A percentile compares a stretch with the other conserved stretches of the same genome.
Conservation (phyloP, 2,888 invertebrate species). For the Diploptera punctata region DNA sequence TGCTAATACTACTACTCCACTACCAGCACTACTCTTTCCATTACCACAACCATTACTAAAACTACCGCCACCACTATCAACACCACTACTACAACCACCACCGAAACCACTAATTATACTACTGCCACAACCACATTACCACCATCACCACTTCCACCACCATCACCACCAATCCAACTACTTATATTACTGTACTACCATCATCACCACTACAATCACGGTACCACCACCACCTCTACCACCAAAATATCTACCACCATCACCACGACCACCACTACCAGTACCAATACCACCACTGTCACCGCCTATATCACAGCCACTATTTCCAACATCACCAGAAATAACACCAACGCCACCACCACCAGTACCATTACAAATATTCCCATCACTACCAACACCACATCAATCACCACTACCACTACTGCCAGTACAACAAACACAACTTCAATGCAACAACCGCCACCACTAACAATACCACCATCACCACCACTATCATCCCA, state of each 20-base stretch:
- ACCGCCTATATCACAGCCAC: too few species aligned
- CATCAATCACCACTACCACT: neutral
- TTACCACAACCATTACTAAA: too few species aligned
- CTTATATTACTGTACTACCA: too few species aligned
- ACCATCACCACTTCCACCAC: neutral
- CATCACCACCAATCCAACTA: neutral
- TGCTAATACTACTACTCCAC: too few species aligned
- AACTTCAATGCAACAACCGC: too few species aligned
- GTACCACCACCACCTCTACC: neutral
- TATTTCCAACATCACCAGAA: too few species aligned
- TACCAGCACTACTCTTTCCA: too few species aligned
- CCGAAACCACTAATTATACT: neutral
- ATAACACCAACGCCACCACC: neutral
- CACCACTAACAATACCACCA: neutral
- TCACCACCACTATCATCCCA: neutral
- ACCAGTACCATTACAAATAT: neutral
- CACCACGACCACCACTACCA: neutral
- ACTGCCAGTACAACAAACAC: too few species aligned
- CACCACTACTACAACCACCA: too few species aligned
- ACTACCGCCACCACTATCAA: too few species aligned
- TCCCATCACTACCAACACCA: neutral
- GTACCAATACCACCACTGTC: neutral
- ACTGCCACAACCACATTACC: neutral
- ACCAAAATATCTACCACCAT: neutral
- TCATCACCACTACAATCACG: neutral